Conservation (phyloP, 2,797 vertebrate genomes). For the Sebastiscus tertius region DNA sequence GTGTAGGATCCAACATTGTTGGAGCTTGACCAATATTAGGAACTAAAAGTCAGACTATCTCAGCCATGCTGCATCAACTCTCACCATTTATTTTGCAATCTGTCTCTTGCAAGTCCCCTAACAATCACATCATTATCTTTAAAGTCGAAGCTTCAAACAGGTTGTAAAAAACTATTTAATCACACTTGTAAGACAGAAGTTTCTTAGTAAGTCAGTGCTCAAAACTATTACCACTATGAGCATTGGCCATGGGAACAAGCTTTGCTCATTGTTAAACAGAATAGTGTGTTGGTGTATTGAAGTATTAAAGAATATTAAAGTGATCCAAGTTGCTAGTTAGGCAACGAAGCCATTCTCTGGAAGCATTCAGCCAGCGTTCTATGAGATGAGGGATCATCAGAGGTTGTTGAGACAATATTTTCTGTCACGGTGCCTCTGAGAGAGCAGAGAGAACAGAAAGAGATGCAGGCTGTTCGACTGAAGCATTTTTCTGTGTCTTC, state of each 20-base stretch:
- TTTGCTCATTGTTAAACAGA: not conserved
- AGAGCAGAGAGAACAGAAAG: constrained; percentile 52
- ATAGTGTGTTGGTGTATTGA: not conserved
- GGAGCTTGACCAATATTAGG: not conserved
- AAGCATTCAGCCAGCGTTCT: constrained; percentile 4
- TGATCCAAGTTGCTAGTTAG: not conserved
- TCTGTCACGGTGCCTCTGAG: constrained; percentile 41
- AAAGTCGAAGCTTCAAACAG: not conserved
- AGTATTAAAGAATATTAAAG: not conserved
- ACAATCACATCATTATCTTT: not conserved
- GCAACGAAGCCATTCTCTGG: constrained; percentile 2
- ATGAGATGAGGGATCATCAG: constrained; percentile 50
- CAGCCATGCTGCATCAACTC: no score
- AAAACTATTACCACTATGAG: not conserved
- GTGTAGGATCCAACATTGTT: not conserved
- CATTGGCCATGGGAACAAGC: no score
- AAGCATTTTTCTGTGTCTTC: constrained; percentile 57
- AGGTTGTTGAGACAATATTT: constrained; percentile 55
- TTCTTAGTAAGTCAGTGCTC: not conserved
- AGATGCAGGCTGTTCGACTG: constrained; percentile 54
- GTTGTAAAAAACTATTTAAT: not conserved
- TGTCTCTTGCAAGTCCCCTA: no score
- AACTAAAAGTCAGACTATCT: no score
- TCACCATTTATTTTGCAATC: no score
- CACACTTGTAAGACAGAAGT: not conserved